phyloP scores from a whole-genome alignment of 1,140 invertebrate species.

The Calliopsis andreniformis region DNA sequence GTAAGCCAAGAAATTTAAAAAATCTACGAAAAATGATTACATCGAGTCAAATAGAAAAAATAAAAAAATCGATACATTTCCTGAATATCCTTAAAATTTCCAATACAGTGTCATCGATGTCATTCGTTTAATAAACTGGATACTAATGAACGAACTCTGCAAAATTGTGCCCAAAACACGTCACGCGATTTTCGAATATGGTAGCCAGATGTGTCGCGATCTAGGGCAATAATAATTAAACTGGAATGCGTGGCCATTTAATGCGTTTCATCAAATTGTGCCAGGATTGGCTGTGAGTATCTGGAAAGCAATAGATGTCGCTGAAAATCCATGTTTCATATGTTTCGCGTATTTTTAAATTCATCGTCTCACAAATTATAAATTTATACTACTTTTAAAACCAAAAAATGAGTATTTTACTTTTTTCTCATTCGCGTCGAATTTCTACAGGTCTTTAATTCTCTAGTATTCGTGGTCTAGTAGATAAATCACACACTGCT shows the following conservation, averaged over 20 bases:
- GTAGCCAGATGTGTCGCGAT: background rate
- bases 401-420: too few species aligned
- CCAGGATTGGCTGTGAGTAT: background rate
- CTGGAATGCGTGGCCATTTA: background rate
- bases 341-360: background rate
- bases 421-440: too few species aligned
- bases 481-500: too few species aligned
- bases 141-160: background rate
- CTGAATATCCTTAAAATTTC: too few species aligned
- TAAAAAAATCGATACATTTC: too few species aligned
- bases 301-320: background rate
- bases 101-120: background rate
- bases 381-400: too few species aligned
- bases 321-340: background rate
- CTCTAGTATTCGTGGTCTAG: too few species aligned
- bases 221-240: conserved; percentile 12
- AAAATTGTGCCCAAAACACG: background rate
- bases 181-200: background rate
- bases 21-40: too few species aligned
- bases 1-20: background rate
- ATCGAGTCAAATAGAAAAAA: too few species aligned
- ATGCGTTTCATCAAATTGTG: conserved; percentile 1
- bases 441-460: too few species aligned
- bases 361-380: too few species aligned
- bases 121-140: background rate